phyloP scores from a whole-genome alignment of 2,113 vertebrate genomes.

The Daubentonia madagascariensis region DNA sequence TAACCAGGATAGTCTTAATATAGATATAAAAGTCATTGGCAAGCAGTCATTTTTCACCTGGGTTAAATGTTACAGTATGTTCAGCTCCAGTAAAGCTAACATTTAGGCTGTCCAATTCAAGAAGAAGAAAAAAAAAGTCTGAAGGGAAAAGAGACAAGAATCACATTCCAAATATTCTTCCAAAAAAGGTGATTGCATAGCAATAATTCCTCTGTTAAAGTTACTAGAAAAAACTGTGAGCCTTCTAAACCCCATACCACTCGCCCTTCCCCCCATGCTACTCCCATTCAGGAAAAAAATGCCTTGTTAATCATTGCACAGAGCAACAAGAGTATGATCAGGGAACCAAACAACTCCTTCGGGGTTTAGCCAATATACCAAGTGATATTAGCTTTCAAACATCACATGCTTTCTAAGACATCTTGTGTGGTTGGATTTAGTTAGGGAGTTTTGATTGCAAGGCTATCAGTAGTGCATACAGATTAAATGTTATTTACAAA shows the following conservation, averaged over 20 bases:
- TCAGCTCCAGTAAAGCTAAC: slow-evolving; percentile 44
- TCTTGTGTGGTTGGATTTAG: not conserved
- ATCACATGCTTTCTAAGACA: not conserved
- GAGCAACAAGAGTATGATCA: not conserved
- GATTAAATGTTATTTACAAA: not conserved
- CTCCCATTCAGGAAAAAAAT: not conserved
- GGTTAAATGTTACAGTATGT: slow-evolving; percentile 48
- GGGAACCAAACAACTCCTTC: not conserved
- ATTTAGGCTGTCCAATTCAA: slow-evolving; percentile 55
- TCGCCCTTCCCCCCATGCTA: not conserved
- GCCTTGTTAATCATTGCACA: not conserved
- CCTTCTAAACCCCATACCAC: not conserved
- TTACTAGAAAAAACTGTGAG: not conserved
- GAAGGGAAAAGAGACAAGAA: slow-evolving; percentile 34
- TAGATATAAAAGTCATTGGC: slow-evolving; percentile 58
- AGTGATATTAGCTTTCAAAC: not conserved
- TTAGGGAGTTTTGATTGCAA: not conserved
- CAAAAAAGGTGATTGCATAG: not conserved
- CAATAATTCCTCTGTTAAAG: slow-evolving; percentile 32
- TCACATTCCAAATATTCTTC: slow-evolving; percentile 14
- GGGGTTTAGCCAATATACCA: not conserved
- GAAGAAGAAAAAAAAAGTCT: not conserved
- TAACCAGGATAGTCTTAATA: slow-evolving; percentile 50
- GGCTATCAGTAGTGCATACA: not conserved
- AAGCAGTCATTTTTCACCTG: slow-evolving; percentile 63